Base-by-base conservation (phyloP, 2,888 invertebrate species). In the Diarsia dahlii region DNA sequence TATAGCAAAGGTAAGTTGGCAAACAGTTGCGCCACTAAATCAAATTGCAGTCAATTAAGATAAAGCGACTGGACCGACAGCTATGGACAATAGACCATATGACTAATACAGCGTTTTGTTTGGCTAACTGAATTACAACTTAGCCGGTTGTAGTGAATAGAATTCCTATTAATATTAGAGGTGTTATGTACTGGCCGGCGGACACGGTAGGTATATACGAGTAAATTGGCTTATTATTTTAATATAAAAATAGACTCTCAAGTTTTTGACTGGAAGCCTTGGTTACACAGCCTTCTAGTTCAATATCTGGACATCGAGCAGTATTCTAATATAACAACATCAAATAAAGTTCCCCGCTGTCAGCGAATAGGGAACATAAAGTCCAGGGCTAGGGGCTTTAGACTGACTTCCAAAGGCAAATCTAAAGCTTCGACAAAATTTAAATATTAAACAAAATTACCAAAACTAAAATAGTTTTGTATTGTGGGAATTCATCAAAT, bases 1-100 rank as follows among this genome's bases (percentile, higher is more conserved):
- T 78, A 83, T 78, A 48, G 91, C 84, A 91, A 89, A 88, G 81
- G 72, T 89, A 91, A 90, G 84, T 93, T 91, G 87, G 93, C 87
- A 79, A 87, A 87, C 86, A 86, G 90, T 91, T 90, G 92, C 89
- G 91, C 92, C 91, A 95, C 93, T 95, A 95, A 96, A 96, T 96
- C 95, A 96, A 96, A 95, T 93, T 92, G 93, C 91, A 94, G 95
- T 95, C 96, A 96, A 96, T 96, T 96, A 96, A 96, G 96, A 96
- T 96, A 96, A 95, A 95, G 95, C 94, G 91, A 90, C 90, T 90
- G 90, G 91, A 92, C 92, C 92, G 95, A 95, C 95, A 95, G 95
- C 93, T 91, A 89, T 90, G 92, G 93, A 95, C 95, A 96, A 95
- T 95, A 92, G 93, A 90, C 87, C 90, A 93, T 93, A 93, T 95